These are phyloP conservation scores for Caenorhabditis auriculariae DNA, from an alignment of 2,888 invertebrate genomes.

Conservation along the genomic window DNA sequence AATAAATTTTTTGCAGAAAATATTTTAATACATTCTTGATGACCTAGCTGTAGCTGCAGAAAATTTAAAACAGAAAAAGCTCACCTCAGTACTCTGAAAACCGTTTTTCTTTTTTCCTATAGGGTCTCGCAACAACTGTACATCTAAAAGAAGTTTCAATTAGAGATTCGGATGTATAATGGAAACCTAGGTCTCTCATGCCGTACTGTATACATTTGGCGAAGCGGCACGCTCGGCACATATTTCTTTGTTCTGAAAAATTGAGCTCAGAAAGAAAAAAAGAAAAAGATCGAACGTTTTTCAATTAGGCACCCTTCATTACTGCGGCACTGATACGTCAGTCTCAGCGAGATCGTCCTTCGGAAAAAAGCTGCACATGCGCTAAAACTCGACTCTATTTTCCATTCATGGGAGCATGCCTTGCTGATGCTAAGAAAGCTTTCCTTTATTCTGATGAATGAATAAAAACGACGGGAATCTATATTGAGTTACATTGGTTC, in stretches of 20 bases:
- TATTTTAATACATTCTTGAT: too few species aligned
- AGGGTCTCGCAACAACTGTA: conserved; percentile 52
- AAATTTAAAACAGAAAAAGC: conserved; percentile 2
- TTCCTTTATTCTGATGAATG: too few species aligned
- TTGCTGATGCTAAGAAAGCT: too few species aligned
- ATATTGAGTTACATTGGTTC: too few species aligned
- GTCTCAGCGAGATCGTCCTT: conserved; percentile 54
- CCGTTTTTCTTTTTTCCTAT: conserved; percentile 34
- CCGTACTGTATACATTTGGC: conserved; percentile 52
- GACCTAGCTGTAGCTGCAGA: too few species aligned
- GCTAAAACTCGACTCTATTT: too few species aligned
- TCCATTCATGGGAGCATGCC: too few species aligned
- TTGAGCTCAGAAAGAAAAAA: conserved; percentile 5
- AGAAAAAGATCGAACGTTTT: conserved; percentile 37
- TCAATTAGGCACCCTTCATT: conserved; percentile 47
- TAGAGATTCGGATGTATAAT: background rate
- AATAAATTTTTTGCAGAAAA: too few species aligned
- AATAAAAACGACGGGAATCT: too few species aligned
- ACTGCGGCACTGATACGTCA: conserved; percentile 50
- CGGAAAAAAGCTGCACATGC: conserved; percentile 56
- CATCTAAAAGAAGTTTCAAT: conserved; percentile 34
- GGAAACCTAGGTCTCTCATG: conserved; percentile 46
- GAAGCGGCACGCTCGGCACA: conserved; percentile 56
- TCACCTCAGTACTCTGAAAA: conserved; percentile 2
- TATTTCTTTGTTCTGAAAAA: conserved; percentile 53